phyloP scores from a whole-genome alignment of 2,797 vertebrate species.

The Scomberomorus guttatus region DNA sequence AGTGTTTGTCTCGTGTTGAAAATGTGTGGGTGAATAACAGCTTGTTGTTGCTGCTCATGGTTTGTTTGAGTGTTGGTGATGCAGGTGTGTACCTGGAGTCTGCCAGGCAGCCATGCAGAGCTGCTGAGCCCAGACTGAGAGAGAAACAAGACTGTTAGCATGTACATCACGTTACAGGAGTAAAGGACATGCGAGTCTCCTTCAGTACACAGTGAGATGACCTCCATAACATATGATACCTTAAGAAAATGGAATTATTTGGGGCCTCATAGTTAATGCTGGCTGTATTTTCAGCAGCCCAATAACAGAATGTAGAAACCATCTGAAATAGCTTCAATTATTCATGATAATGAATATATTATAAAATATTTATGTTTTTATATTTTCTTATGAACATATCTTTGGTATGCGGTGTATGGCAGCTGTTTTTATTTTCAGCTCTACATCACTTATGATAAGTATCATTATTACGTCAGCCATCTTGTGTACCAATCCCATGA shows the following conservation, averaged over 20 bases:
- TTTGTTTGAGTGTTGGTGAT: neutral
- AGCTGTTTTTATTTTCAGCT: neutral
- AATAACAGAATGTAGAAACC: neutral
- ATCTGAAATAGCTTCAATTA: neutral
- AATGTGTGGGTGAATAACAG: neutral
- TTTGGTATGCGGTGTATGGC: neutral
- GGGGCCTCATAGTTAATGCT: too few relatives aligned
- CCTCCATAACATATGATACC: neutral
- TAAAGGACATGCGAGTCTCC: neutral
- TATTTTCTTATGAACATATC: neutral
- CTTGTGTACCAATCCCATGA: conserved; percentile 11
- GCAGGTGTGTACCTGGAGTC: conserved; percentile 62
- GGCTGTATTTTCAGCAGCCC: neutral
- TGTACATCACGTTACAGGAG: conserved; percentile 1
- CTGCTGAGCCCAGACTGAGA: conserved; percentile 78
- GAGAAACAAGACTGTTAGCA: conserved; percentile 68
- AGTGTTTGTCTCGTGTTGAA: neutral
- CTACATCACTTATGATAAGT: neutral
- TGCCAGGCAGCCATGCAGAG: conserved; percentile 63
- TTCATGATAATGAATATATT: neutral
- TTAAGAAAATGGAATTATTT: too few relatives aligned
- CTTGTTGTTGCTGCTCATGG: neutral
- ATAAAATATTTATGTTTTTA: neutral
- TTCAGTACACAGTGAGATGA: conserved; percentile 28
- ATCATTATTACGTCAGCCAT: neutral